Conservation (phyloP, 2,888 invertebrate species). For the Dolomedes plantarius region DNA sequence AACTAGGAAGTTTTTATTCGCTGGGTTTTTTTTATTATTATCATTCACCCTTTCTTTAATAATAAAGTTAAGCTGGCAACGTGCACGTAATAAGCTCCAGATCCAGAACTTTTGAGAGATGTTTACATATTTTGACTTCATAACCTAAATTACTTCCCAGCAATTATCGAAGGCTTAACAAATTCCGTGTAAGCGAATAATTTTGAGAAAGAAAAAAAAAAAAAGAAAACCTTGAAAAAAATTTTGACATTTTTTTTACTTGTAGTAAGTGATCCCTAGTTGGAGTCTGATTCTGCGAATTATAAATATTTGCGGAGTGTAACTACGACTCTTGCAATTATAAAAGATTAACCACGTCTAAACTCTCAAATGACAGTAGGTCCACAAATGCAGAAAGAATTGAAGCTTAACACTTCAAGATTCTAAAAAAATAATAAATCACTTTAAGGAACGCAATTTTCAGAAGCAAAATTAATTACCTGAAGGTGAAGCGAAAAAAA, state of each 20-base stretch:
- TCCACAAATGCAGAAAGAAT: no score
- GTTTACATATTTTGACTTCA: conserved; percentile 12
- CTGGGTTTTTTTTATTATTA: neutral
- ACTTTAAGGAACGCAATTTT: no score
- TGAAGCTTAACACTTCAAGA: no score
- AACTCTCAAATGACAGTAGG: neutral
- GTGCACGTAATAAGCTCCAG: neutral
- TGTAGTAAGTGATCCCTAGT: neutral
- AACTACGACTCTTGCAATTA: neutral
- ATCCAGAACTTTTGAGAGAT: neutral
- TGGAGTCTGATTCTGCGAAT: neutral
- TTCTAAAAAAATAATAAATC: no score
- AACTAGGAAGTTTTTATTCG: neutral
- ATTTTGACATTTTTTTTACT: neutral
- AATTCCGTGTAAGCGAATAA: neutral
- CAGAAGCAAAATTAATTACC: no score
- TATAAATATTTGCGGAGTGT: neutral
- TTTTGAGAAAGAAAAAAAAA: neutral
- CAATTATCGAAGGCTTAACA: conserved; percentile 65
- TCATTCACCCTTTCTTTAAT: neutral
- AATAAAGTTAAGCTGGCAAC: neutral
- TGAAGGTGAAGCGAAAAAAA: no score
- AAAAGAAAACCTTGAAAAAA: neutral
- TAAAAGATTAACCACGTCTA: neutral
- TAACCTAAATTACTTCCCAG: conserved; percentile 19